phyloP scores from a whole-genome alignment of 1,140 invertebrate genomes.

The Cepaea nemoralis region DNA sequence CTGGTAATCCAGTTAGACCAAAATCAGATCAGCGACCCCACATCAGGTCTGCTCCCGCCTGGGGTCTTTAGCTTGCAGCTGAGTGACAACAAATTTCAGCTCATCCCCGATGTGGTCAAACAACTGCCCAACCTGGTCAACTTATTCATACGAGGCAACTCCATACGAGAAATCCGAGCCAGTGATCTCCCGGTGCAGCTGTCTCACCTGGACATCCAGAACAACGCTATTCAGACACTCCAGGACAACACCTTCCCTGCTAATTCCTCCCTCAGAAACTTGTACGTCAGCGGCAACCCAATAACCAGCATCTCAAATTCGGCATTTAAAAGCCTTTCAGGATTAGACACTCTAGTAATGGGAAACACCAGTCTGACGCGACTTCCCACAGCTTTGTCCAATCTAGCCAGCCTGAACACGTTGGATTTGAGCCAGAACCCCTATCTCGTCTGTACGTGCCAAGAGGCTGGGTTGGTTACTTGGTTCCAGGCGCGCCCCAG shows the following conservation, averaged over 20 bases:
- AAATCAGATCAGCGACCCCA: neutral
- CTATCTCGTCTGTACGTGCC: neutral
- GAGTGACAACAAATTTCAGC: neutral
- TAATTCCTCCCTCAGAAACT: neutral
- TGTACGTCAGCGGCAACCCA: neutral
- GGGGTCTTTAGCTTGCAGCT: neutral
- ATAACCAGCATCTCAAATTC: neutral
- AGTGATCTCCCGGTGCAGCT: neutral
- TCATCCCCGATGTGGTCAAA: neutral
- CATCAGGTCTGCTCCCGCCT: neutral
- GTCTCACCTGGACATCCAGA: neutral
- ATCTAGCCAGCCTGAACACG: neutral
- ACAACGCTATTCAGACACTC: neutral
- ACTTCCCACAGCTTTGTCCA: neutral
- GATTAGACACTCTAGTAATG: neutral
- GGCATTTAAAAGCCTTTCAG: neutral
- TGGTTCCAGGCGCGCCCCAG: neutral
- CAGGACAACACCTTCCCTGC: neutral
- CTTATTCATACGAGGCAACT: neutral
- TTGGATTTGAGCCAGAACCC: neutral
- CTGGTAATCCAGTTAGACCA: conserved; percentile 61
- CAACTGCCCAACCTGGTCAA: neutral
- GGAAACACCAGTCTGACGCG: neutral
- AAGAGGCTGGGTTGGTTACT: neutral
- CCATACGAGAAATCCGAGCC: neutral